These are phyloP conservation scores for Eupithecia insigniata DNA, from an alignment of 2,888 invertebrate species.

Conservation along the genomic window DNA sequence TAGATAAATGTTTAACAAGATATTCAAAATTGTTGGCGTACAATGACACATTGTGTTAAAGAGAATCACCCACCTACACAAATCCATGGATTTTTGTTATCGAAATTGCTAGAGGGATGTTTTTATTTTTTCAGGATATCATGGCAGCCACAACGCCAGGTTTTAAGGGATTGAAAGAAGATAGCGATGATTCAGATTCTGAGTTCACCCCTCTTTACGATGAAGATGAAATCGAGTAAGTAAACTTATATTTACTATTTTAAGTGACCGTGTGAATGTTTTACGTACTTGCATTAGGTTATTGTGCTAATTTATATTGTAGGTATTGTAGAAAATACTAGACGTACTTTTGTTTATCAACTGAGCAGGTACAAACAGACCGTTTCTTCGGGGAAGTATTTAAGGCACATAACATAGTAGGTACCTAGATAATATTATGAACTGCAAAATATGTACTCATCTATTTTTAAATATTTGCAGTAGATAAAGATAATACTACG, in stretches of 20 bases:
- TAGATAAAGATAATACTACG: background rate
- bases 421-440: constrained; percentile 6
- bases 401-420: background rate
- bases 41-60: too few relatives aligned
- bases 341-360: background rate
- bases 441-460: background rate
- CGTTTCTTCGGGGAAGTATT: background rate
- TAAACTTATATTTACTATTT: constrained; percentile 20
- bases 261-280: too few relatives aligned
- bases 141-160: constrained; percentile 67
- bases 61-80: too few relatives aligned
- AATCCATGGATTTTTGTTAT: background rate
- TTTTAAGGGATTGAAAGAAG: constrained; percentile 62
- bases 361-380: background rate
- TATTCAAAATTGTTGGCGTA: too few relatives aligned
- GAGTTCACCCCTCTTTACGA: constrained; percentile 73
- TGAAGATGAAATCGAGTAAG: constrained; percentile 76
- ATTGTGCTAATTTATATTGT: background rate
- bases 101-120: background rate
- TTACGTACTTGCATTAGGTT: background rate
- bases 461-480: background rate
- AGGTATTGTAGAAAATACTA: background rate
- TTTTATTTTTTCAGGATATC: constrained; percentile 33
- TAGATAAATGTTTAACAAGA: too few relatives aligned
- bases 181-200: constrained; percentile 69